These are phyloP conservation scores for Lypha dubia DNA, from an alignment of 2,888 invertebrate species.

Conservation along the genomic window DNA sequence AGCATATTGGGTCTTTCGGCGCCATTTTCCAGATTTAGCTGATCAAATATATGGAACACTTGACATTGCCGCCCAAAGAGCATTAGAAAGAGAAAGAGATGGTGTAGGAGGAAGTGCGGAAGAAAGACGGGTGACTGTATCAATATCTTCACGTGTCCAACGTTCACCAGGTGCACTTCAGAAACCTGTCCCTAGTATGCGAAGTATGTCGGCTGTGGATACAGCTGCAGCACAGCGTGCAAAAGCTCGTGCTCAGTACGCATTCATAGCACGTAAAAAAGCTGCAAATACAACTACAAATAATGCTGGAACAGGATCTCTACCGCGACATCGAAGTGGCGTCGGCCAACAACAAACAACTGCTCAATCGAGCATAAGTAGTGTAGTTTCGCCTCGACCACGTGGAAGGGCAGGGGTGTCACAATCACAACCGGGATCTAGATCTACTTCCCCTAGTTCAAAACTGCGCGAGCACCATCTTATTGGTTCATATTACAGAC, in stretches of 20 bases:
- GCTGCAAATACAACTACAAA: constrained; percentile 65
- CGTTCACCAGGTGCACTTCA: constrained; percentile 78
- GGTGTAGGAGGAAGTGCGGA: constrained; percentile 71
- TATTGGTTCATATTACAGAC: constrained; percentile 78
- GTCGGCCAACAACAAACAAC: constrained; percentile 85
- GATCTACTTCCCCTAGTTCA: constrained; percentile 96
- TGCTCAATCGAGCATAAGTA: constrained; percentile 83
- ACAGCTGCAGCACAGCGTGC: constrained; percentile 95
- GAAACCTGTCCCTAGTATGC: constrained; percentile 84
- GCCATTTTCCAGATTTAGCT: constrained; percentile 95
- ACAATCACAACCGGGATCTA: constrained; percentile 97
- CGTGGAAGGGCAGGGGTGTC: constrained; percentile 91
- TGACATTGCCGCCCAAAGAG: constrained; percentile 88
- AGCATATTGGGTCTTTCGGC: constrained; percentile 95
- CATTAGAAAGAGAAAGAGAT: constrained; percentile 85
- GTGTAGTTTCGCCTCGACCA: constrained; percentile 80
- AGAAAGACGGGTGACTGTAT: constrained; percentile 76
- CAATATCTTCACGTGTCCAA: constrained; percentile 76
- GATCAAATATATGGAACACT: constrained; percentile 92
- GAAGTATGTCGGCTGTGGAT: constrained; percentile 97
- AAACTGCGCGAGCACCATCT: constrained; percentile 88
- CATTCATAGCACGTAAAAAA: constrained; percentile 90
- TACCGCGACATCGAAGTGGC: constrained; percentile 80
- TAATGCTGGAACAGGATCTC: constrained; percentile 75
- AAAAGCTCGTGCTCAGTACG: constrained; percentile 92